A percentile compares a stretch with the other conserved stretches of the same genome.
Evolutionary conservation across 2,797 vertebrate species (phyloP).

Genomic region (Epinephelus coioides): DNA sequence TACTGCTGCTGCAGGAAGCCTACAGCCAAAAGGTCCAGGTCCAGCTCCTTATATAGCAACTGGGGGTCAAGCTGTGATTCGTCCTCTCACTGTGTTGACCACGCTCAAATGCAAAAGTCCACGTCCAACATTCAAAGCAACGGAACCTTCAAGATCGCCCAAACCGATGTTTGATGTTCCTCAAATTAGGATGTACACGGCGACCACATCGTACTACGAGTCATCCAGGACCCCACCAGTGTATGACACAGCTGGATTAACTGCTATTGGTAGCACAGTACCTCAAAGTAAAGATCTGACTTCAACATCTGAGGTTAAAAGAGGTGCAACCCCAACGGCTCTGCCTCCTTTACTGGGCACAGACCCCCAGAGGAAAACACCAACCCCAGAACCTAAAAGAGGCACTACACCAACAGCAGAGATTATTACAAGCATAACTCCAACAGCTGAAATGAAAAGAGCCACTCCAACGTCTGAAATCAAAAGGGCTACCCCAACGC

Average conservation of each 20-base stretch:
- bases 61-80: slow-evolving; percentile 45
- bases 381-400: slow-evolving; percentile 56
- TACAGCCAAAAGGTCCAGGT: slow-evolving; percentile 58
- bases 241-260: slow-evolving; percentile 77
- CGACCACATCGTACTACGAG: slow-evolving; percentile 83
- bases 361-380: slow-evolving; percentile 56
- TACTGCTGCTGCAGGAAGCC: slow-evolving; percentile 13
- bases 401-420: slow-evolving; percentile 51
- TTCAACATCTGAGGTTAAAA: slow-evolving; percentile 49
- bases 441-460: slow-evolving; percentile 46
- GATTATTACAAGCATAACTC: slow-evolving; percentile 31
- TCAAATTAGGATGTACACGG: slow-evolving; percentile 87
- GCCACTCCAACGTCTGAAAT: slow-evolving; percentile 42
- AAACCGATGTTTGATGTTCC: slow-evolving; percentile 88
- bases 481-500: slow-evolving; percentile 46
- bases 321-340: slow-evolving; percentile 51
- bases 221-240: slow-evolving; percentile 78
- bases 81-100: slow-evolving; percentile 75
- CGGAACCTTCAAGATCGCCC: slow-evolving; percentile 78
- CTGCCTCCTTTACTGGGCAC: slow-evolving; percentile 41
- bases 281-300: slow-evolving; percentile 65
- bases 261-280: slow-evolving; percentile 72
- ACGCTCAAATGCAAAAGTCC: slow-evolving; percentile 77
- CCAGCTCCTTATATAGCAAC: slow-evolving; percentile 43
- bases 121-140: slow-evolving; percentile 82